phyloP scores from a whole-genome alignment of 23 tunicate species.

The Aplidium turbinatum region DNA sequence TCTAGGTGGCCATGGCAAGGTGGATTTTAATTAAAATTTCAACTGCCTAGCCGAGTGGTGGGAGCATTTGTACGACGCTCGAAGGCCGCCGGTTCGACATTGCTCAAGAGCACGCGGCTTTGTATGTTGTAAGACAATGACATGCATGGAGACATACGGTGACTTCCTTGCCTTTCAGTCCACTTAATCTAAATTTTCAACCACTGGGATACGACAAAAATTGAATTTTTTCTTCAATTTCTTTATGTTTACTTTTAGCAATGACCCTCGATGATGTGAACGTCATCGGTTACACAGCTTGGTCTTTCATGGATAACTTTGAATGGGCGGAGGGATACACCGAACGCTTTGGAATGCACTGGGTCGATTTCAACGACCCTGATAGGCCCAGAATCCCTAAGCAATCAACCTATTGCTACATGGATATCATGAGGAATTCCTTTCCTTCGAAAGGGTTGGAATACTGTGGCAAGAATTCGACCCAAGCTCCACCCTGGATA shows the following conservation, averaged over 20 bases:
- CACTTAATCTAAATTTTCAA: too few relatives aligned
- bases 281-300: constrained; percentile 96
- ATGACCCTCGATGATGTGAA: constrained; percentile 72
- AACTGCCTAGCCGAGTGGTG: too few relatives aligned
- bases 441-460: constrained; percentile 51
- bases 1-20: too few relatives aligned
- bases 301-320: constrained; percentile 99
- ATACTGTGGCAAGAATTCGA: constrained; percentile 11
- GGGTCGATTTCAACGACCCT: constrained; percentile 91
- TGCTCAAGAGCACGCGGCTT: too few relatives aligned
- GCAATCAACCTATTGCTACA: constrained; percentile 65
- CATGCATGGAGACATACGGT: not conserved
- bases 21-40: too few relatives aligned
- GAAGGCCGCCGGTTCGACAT: too few relatives aligned
- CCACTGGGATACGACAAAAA: not conserved
- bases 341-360: constrained; percentile 87
- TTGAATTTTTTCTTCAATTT: not conserved
- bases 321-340: constrained; percentile 95
- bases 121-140: too few relatives aligned
- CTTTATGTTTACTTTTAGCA: constrained; percentile 32
- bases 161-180: too few relatives aligned
- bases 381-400: constrained; percentile 58
- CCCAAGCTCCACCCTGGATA: constrained; percentile 11
- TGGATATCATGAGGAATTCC: constrained; percentile 53
- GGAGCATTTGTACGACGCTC: too few relatives aligned